Percentiles rank a stretch among this genome's conserved stretches.
Evolutionary conservation across 37 sponge, comb jelly and placozoan species (phyloP).

Genomic region (Spongia lamella): DNA sequence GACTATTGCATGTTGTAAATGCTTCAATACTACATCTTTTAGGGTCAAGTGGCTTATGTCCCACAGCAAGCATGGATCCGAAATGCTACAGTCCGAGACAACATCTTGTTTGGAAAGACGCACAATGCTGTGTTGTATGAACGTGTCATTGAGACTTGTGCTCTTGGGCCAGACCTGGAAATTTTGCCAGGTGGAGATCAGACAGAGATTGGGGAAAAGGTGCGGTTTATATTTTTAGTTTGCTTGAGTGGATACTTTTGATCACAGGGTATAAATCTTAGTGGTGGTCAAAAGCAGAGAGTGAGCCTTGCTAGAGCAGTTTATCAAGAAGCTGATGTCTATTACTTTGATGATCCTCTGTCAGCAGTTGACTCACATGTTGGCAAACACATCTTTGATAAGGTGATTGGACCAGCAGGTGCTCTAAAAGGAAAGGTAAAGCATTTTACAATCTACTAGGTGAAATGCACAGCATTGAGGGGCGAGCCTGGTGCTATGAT

Average conservation of each 20-base stretch:
- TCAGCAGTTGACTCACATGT: conserved; percentile 98
- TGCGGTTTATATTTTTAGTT: conserved; percentile 1
- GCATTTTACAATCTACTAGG: neutral
- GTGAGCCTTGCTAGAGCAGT: conserved; percentile 97
- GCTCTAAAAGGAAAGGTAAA: conserved; percentile 87
- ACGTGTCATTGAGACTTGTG: conserved; percentile 75
- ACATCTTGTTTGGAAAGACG: conserved; percentile 87
- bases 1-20: no score
- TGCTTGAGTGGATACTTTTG: neutral
- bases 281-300: conserved; percentile 99
- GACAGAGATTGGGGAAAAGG: conserved; percentile 99
- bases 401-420: conserved; percentile 96
- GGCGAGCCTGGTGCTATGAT: no score
- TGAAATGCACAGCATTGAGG: neutral
- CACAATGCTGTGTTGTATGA: conserved; percentile 52
- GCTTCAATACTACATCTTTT: neutral
- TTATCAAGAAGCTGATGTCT: conserved; percentile 92
- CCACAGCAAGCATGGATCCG: conserved; percentile 97
- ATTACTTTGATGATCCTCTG: conserved; percentile 93
- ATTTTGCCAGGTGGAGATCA: conserved; percentile 94
- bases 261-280: conserved; percentile 95
- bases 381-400: conserved; percentile 97
- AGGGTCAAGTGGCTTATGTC: conserved; percentile 90
- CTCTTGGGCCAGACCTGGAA: conserved; percentile 89
- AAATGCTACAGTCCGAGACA: conserved; percentile 90